phyloP scores from a whole-genome alignment of 1,140 invertebrate species.

The Hermatobates lingyangjiaoensis region DNA sequence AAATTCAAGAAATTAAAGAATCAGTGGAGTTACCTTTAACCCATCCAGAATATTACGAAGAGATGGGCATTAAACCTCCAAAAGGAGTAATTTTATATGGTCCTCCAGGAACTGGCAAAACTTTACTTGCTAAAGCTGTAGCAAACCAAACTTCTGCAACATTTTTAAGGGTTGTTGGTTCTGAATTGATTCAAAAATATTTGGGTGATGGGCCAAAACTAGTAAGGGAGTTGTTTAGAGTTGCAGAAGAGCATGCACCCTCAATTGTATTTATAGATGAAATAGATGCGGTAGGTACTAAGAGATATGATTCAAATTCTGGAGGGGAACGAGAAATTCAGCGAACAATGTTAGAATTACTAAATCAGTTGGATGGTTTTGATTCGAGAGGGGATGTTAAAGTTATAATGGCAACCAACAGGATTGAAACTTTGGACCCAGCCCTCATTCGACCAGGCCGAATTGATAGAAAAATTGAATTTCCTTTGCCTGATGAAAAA shows the following conservation, averaged over 20 bases:
- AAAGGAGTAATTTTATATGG: conserved; percentile 99
- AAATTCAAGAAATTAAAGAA: conserved; percentile 99
- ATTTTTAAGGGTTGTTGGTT: conserved; percentile 94
- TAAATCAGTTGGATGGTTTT: conserved; percentile 98
- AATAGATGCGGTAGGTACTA: conserved; percentile 99
- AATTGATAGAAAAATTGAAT: conserved; percentile 99
- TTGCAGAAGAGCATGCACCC: conserved; percentile 97
- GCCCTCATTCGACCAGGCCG: conserved; percentile 95
- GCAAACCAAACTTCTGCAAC: conserved; percentile 99
- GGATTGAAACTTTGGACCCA: conserved; percentile 97
- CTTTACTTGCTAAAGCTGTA: conserved; percentile 93
- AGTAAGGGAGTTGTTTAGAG: conserved; percentile 90
- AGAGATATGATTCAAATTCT: conserved; percentile 94
- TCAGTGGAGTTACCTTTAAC: conserved; percentile 96
- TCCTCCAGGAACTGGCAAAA: conserved; percentile 95
- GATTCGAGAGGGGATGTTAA: conserved; percentile 73
- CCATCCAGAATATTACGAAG: conserved; percentile 99
- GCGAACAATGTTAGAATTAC: conserved; percentile 95
- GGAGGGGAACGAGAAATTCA: conserved; percentile 99
- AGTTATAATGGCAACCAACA: conserved; percentile 98
- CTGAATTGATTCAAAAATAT: conserved; percentile 98
- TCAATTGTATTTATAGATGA: conserved; percentile 99
- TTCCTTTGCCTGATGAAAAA: conserved; percentile 97
- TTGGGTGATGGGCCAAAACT: conserved; percentile 97
- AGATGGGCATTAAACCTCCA: conserved; percentile 99